Base-by-base conservation (phyloP, 2,888 invertebrate species). In the Lithophane ornitopus region DNA sequence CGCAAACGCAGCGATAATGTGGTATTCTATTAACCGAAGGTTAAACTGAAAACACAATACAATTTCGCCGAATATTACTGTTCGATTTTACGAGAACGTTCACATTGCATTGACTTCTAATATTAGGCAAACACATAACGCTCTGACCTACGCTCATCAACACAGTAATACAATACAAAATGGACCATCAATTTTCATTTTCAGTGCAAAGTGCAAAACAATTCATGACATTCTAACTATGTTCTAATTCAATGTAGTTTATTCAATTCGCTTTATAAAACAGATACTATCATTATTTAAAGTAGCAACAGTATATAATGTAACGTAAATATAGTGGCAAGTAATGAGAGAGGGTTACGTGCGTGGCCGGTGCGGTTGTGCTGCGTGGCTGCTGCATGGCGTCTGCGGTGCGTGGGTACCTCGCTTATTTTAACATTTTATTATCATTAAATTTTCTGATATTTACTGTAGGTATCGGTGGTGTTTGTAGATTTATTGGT, bases 311-410 rank as follows among this genome's bases (percentile, higher is more conserved):
- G 76, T 68, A 69, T 70, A 34, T 73, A 74, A 71, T 84, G 73
- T 77, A 73, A 76, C 84, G 85, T 78, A 85, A 84, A 85, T 86
- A 41, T 59, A 76, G 75, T 62, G 78, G 78, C 54, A 34, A 34
- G 67, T 84, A 82, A 88, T 78, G 78, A 88, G 76, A 76, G 71
- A 58, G 58, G 34, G 62, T 67, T 26, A 54, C 44, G 56, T 56
- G 73, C 71, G 77, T 80, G 77, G 58, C n/a, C 34, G 28, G 49
- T 76, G 78, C 39, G 78, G 79, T 70, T 9, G n/a, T 67, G 54
- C 73, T 72, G 80, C 86, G 84, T 62, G 44, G 14, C 7, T 26
- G 67, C 49, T 65, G 76, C 86, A 86, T 85, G 80, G 56, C 28
- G 1, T 2, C 69, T 61, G 83, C 77, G 83, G 87, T 62, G 52